A percentile compares a stretch with the other conserved stretches of the same genome.
phyloP scores from a whole-genome alignment of 2,797 vertebrate genomes.

The Lutjanus argentimaculatus region DNA sequence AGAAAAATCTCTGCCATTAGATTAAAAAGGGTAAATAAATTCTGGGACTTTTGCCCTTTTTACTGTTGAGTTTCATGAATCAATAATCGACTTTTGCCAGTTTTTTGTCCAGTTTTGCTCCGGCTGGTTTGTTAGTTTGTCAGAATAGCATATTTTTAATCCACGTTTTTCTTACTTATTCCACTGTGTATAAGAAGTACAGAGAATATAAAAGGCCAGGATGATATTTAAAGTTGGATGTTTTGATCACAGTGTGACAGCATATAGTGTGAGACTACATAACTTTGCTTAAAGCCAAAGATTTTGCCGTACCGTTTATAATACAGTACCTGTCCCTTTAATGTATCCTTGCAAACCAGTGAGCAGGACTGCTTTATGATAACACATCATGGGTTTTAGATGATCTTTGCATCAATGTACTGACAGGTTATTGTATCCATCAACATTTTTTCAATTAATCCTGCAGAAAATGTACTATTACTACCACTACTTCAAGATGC shows the following conservation, averaged over 20 bases:
- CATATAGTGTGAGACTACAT: neutral
- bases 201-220: neutral
- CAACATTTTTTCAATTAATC: neutral
- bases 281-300: neutral
- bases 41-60: neutral
- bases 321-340: neutral
- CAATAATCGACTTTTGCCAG: neutral
- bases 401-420: neutral
- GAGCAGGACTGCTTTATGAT: neutral
- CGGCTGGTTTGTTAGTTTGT: neutral
- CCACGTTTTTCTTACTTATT: neutral
- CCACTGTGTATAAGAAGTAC: neutral
- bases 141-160: neutral
- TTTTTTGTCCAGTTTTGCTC: neutral
- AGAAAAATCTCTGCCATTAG: neutral
- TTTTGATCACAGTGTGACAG: neutral
- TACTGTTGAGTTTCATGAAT: neutral
- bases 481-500: neutral
- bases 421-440: neutral
- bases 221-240: neutral
- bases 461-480: neutral
- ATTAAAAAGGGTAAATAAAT: neutral
- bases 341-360: neutral
- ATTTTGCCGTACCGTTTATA: neutral
- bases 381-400: neutral